A percentile compares a stretch with the other conserved stretches of the same genome.
Evolutionary conservation across 2,888 invertebrate genomes (phyloP).

Genomic region (Acanthosoma haemorrhoidale): DNA sequence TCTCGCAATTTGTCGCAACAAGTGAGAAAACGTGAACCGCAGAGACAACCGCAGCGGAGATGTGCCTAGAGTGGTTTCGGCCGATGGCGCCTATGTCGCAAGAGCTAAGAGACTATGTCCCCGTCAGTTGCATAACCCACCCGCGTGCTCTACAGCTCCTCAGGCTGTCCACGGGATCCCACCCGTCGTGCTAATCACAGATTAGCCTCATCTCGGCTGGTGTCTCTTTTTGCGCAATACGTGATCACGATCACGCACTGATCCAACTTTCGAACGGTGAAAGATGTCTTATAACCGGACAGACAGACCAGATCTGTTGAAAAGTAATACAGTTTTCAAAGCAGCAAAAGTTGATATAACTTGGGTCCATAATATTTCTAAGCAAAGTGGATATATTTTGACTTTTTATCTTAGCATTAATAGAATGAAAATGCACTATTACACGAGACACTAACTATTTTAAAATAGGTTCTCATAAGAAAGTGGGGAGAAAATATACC

Average conservation of each 20-base stretch:
- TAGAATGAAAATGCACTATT: too few relatives aligned
- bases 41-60: neutral
- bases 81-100: neutral
- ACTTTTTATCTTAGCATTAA: too few relatives aligned
- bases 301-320: neutral
- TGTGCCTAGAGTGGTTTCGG: neutral
- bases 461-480: too few relatives aligned
- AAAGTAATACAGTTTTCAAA: too few relatives aligned
- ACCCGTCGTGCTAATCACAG: conserved; percentile 3
- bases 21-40: neutral
- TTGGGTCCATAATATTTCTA: too few relatives aligned
- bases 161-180: neutral
- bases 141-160: too few relatives aligned
- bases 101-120: neutral
- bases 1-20: conserved; percentile 6
- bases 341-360: too few relatives aligned
- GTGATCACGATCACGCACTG: neutral
- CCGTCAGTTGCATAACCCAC: neutral
- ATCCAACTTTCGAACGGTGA: neutral
- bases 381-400: too few relatives aligned
- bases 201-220: conserved; percentile 10
- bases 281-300: neutral
- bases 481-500: too few relatives aligned
- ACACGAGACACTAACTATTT: too few relatives aligned
- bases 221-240: neutral